Evolutionary conservation across 2,888 invertebrate species (phyloP).

Genomic region (Bombylius discolor): DNA sequence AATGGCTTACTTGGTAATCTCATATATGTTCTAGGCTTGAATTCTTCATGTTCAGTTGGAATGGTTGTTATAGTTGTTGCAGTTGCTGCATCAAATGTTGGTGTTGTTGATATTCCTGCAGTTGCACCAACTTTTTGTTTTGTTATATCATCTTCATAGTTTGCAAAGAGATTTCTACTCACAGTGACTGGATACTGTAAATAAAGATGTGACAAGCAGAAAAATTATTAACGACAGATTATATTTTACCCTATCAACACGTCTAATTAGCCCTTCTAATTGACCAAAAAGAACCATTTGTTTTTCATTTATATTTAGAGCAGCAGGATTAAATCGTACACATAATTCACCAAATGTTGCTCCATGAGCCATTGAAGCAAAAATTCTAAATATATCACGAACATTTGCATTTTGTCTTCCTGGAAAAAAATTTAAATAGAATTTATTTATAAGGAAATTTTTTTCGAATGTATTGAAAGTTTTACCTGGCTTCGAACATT

Average conservation of each 20-base stretch:
- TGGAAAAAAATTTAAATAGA: conserved; percentile 23
- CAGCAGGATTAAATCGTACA: conserved; percentile 57
- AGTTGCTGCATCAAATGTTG: conserved; percentile 1
- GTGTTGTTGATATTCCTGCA: conserved; percentile 8
- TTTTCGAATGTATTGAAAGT: neutral
- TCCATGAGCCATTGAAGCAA: conserved; percentile 63
- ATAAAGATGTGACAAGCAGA: conserved; percentile 1
- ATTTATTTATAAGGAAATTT: neutral
- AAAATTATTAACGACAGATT: neutral
- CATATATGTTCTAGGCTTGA: neutral
- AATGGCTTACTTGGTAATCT: conserved; percentile 12
- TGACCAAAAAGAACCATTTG: conserved; percentile 77
- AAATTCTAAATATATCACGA: conserved; percentile 59
- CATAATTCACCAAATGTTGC: conserved; percentile 65
- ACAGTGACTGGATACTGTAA: conserved; percentile 43
- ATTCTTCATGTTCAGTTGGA: neutral
- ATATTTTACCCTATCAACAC: conserved; percentile 56
- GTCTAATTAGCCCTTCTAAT: conserved; percentile 68
- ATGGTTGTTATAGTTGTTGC: neutral
- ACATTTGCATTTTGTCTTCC: conserved; percentile 52
- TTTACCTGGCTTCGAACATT: conserved; percentile 53
- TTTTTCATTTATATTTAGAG: conserved; percentile 62
- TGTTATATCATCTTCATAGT: conserved; percentile 13
- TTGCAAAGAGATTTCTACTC: conserved; percentile 20
- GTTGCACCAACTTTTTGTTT: conserved; percentile 13